These are phyloP conservation scores for Drosophila truncata DNA, from an alignment of 1,140 invertebrate species.

Conservation along the genomic window DNA sequence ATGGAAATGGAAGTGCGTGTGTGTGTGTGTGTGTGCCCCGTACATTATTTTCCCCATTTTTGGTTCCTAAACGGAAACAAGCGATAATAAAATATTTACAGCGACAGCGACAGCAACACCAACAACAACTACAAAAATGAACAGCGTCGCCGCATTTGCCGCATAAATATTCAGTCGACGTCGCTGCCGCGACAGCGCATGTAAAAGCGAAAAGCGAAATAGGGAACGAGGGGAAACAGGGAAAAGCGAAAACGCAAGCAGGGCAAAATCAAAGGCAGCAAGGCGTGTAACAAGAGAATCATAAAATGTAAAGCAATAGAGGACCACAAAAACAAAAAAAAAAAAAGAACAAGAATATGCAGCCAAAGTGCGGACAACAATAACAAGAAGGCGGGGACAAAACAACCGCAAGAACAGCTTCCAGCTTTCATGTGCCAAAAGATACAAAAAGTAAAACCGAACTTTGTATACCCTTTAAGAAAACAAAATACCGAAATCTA, in stretches of 20 bases:
- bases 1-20: constrained; percentile 10
- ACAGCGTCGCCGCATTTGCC: constrained; percentile 27
- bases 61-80: constrained; percentile 83
- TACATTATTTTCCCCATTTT: constrained; percentile 64
- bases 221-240: constrained; percentile 7
- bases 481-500: neutral
- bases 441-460: neutral
- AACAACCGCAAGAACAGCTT: constrained; percentile 27
- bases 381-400: constrained; percentile 31
- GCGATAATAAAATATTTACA: constrained; percentile 84
- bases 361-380: constrained; percentile 33
- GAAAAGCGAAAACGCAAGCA: constrained; percentile 22
- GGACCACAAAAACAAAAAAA: constrained; percentile 16
- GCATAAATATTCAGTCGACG: constrained; percentile 65
- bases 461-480: neutral
- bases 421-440: constrained; percentile 29
- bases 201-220: constrained; percentile 35
- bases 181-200: constrained; percentile 33
- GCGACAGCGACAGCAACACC: constrained; percentile 44
- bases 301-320: constrained; percentile 64
- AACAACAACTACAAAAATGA: constrained; percentile 43
- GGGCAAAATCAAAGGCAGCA: constrained; percentile 64
- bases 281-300: constrained; percentile 75
- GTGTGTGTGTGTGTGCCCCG: constrained; percentile 34
- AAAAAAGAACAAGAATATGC: constrained; percentile 30